Percentiles rank a stretch among this genome's conserved stretches.
Evolutionary conservation across 1,140 invertebrate genomes (phyloP).

Genomic region (Pseudomyrmex sp.): DNA sequence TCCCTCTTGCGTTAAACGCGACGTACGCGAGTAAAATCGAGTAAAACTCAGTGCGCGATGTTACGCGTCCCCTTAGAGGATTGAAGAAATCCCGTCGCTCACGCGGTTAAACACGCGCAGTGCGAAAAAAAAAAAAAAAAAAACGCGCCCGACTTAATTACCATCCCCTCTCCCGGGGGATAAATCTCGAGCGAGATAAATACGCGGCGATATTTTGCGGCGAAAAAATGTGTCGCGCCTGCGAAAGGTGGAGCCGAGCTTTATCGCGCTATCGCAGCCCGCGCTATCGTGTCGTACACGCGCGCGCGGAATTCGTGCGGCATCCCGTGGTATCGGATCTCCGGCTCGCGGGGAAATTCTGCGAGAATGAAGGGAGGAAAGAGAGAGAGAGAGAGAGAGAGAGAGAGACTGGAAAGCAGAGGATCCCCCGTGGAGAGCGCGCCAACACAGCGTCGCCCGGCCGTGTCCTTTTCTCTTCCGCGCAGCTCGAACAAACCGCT

Average conservation of each 20-base stretch:
- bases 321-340: not conserved
- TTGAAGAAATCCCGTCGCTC: not conserved
- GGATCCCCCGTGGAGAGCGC: slow-evolving; percentile 11
- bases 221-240: slow-evolving; percentile 57
- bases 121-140: slow-evolving; percentile 36
- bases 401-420: not conserved
- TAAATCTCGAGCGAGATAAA: slow-evolving; percentile 65
- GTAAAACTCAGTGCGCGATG: not conserved
- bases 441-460: slow-evolving; percentile 41
- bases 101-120: not conserved
- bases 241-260: not conserved
- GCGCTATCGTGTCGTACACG: slow-evolving; percentile 20
- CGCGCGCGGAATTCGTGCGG: not conserved
- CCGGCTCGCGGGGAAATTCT: slow-evolving; percentile 4
- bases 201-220: slow-evolving; percentile 54
- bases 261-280: not conserved
- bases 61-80: not conserved
- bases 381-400: not conserved
- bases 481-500: slow-evolving; percentile 54
- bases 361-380: not conserved
- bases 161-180: slow-evolving; percentile 32
- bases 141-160: slow-evolving; percentile 62
- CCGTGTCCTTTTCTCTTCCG: slow-evolving; percentile 4
- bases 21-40: not conserved
- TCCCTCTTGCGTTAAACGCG: not conserved